phyloP scores from a whole-genome alignment of 2,888 invertebrate genomes.

The Phortica okadai region DNA sequence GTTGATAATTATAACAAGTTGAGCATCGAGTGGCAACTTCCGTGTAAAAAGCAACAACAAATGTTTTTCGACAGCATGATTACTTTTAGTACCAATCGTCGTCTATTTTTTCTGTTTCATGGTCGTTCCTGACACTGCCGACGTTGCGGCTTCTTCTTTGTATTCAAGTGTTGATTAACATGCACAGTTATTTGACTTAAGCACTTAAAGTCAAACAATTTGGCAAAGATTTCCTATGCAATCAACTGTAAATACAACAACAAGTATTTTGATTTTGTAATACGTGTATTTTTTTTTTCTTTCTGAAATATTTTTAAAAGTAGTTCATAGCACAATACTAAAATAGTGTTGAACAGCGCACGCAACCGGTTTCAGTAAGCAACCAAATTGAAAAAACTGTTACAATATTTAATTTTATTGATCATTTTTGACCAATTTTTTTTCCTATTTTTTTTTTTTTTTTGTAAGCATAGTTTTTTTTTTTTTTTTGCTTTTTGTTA shows the following conservation, averaged over 20 bases:
- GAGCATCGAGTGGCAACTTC: not conserved
- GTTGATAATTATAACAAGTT: not conserved
- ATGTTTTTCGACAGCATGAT: not conserved
- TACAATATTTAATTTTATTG: conserved; percentile 11
- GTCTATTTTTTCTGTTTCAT: too few relatives aligned
- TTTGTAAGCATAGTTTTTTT: too few relatives aligned
- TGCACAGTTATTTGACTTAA: not conserved
- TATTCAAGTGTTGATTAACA: not conserved
- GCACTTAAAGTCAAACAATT: not conserved
- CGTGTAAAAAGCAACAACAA: conserved; percentile 7
- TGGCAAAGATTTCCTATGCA: not conserved
- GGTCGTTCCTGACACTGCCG: too few relatives aligned
- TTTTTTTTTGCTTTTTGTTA: not conserved
- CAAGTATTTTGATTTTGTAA: not conserved
- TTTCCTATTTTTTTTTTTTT: too few relatives aligned
- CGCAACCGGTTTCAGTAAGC: not conserved
- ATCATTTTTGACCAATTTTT: not conserved
- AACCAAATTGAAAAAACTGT: not conserved
- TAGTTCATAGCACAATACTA: not conserved
- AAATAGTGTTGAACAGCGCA: not conserved
- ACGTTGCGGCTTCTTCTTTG: too few relatives aligned
- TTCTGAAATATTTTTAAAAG: not conserved
- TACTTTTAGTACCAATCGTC: not conserved
- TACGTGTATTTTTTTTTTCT: not conserved
- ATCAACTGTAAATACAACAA: too few relatives aligned